A percentile compares a stretch with the other conserved stretches of the same genome.
Conservation (phyloP, 2,797 vertebrate species). For the Typhlichthys eigenmanni region DNA sequence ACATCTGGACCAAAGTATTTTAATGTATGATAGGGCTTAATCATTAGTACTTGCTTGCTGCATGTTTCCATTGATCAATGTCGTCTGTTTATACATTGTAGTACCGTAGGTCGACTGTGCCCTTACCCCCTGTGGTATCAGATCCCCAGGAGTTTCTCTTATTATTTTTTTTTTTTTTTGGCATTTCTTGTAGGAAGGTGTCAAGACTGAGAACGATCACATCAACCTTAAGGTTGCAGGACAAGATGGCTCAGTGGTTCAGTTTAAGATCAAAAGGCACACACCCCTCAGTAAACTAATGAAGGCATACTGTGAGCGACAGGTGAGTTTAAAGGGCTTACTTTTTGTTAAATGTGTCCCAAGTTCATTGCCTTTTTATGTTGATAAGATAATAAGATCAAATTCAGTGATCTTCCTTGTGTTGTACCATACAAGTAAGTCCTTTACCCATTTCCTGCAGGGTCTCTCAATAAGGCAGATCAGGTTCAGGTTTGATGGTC, state of each 20-base stretch:
- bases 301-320: constrained; percentile 94
- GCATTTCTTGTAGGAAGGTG: constrained; percentile 80
- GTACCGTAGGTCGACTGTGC: too few relatives aligned
- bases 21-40: not conserved
- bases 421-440: constrained; percentile 1
- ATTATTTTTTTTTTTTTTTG: not conserved
- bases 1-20: not conserved
- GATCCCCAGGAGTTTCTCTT: too few relatives aligned
- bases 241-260: constrained; percentile 92
- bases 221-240: constrained; percentile 94
- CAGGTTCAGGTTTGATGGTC: constrained; percentile 95
- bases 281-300: constrained; percentile 93
- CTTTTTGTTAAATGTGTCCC: not conserved
- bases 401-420: not conserved
- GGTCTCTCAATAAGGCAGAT: constrained; percentile 95
- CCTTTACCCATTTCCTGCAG: constrained; percentile 61
- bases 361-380: too few relatives aligned
- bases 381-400: too few relatives aligned
- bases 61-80: too few relatives aligned
- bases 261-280: constrained; percentile 95
- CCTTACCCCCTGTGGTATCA: too few relatives aligned
- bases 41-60: too few relatives aligned
- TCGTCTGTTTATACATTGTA: too few relatives aligned
- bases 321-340: constrained; percentile 72
- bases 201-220: constrained; percentile 92